Conservation (phyloP, 2,113 vertebrate genomes). For the Otocyon megalotis region DNA sequence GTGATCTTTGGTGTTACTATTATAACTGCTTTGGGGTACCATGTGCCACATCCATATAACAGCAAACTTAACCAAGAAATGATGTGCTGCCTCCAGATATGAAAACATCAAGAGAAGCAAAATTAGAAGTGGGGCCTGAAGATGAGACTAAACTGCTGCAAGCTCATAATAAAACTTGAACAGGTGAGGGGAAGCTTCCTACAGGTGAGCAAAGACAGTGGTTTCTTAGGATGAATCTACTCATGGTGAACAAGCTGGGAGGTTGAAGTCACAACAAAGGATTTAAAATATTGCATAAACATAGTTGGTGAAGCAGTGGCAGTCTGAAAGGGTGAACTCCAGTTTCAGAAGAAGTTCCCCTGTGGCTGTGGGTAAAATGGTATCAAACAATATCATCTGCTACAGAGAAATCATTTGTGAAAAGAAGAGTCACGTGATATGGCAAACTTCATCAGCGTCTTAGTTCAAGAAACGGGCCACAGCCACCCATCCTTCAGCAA, state of each 20-base stretch:
- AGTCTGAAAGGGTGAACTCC: not conserved
- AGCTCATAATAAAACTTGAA: not conserved
- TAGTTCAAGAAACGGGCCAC: not conserved
- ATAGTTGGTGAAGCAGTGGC: too few relatives aligned
- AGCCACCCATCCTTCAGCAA: not conserved
- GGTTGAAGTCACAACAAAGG: not conserved
- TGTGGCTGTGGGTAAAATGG: not conserved
- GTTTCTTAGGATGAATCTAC: not conserved
- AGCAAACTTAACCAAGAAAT: not conserved
- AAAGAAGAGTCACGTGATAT: not conserved
- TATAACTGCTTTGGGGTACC: not conserved
- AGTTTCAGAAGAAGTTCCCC: not conserved
- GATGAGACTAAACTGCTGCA: not conserved
- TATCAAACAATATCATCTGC: not conserved
- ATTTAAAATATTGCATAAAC: too few relatives aligned
- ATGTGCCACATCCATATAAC: not conserved
- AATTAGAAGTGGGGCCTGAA: not conserved
- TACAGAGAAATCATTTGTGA: not conserved
- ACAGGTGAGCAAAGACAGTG: not conserved
- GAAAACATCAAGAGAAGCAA: not conserved
- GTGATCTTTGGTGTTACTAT: not conserved
- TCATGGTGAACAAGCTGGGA: not conserved
- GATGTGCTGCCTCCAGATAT: not conserved
- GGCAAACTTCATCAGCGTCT: not conserved
- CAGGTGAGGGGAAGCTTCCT: not conserved